Base-by-base conservation (phyloP, 2,797 vertebrate genomes). In the Melanotaenia maccullochi region DNA sequence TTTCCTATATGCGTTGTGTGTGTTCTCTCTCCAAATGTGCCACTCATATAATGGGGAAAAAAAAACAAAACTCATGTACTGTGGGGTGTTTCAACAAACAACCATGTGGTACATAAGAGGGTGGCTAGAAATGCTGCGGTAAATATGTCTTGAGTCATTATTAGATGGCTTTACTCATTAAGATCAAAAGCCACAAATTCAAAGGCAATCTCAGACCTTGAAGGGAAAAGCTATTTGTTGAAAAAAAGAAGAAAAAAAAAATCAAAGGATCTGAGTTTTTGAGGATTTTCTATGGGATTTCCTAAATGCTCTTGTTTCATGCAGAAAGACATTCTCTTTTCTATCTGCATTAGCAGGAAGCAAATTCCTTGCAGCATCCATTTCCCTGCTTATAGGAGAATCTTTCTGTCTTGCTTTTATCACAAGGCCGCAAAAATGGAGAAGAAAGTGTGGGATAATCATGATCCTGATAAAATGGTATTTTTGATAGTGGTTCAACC, bases 81-180 rank as follows among this genome's bases (percentile, higher is more conserved):
- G 85, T 83, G 81, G 85, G 84, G 84, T 69, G 82, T 89, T 91
- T 87, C 86, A 79, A 79, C 91, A 90, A 90, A 91, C 89, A 90
- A 82, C 79, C 78, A 80, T 78, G 79, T 47, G 72, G 85, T 88
- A 90, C 89, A 92, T 80, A 90, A 88, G 85, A 91, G 91, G 65
- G 85, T 60, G 76, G 81, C 74, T 30, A 73, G 79, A 83, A 91
- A 87, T 73, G 85, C 81, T 91, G 92, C 20, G 89, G 92, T 87
- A 76, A 90, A 89, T 89, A 83, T 70, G 89, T 92, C 88, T 84
- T 47, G 38, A 90, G 86, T 92, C 92, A 86, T 93, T 92, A 94
- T 92, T 92, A 83, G 76, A 84, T 80, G 86, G 92, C 93, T 93
- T 91, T 85, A 74, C 85, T 94, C 86, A 89, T 91, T 92, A 90